Evolutionary conservation across 1,140 invertebrate species (phyloP), one percentile per base, ranked within the genome.

Genomic region (Polypedilum vanderplanki): DNA sequence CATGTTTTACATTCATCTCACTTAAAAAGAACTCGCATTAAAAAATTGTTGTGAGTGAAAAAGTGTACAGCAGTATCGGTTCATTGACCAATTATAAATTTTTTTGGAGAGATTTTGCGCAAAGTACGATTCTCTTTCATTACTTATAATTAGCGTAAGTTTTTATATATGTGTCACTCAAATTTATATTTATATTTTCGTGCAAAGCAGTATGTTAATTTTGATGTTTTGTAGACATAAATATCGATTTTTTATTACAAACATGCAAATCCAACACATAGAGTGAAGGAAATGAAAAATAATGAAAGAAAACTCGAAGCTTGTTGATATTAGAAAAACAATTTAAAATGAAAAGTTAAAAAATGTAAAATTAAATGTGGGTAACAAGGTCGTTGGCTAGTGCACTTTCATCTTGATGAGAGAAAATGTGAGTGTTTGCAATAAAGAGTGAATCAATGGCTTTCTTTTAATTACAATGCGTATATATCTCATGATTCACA

Each of bases 381-480:
- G 46, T 57, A 57, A 57, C 46, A 57, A 57, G 46, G 46, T 57
- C 46, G 46, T 57, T 57, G 46, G 12, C 46, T 57, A n/a, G 10
- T 57, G 46, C 46, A 57, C 46, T 57, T 57, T 57, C 46, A n/a
- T 33, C 24, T 33, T 33, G 24, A 5, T 33, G 24, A 33, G 24
- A 57, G 12, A 12, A 57, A 57, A 57, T 57, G 24, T 33, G 24
- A 33, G 24, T 57, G 46, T 57, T n/a, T 57, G 46, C 46, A 57
- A 57, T 57, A 57, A 57, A 46, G 9, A 57, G n/a, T n/a, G 46
- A 12, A 57, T 57, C 12, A 57, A 57, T n/a, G n/a, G 46, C 46
- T 57, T 57, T 57, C n/a, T 57, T 46, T 46, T 46, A 57, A 57
- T 57, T n/a, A 15, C 46, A 12, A 57, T 57, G 3, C 46, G 46